phyloP scores from a whole-genome alignment of 2,797 vertebrate species.

The Lacerta bilineata region DNA sequence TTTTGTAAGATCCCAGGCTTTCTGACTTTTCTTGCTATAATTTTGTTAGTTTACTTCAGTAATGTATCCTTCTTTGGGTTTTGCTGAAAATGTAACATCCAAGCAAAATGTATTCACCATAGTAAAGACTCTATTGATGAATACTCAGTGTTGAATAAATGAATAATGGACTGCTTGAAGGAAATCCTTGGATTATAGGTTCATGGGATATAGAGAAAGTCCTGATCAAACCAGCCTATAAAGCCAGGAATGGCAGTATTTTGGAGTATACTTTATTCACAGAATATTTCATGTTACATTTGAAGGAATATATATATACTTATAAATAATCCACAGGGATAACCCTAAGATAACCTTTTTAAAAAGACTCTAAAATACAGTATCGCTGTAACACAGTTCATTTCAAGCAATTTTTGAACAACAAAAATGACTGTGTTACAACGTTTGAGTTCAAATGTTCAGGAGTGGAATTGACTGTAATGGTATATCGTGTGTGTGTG shows the following conservation, averaged over 20 bases:
- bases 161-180: conserved; percentile 11
- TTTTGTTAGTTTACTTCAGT: conserved; percentile 27
- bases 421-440: conserved; percentile 78
- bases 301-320: conserved; percentile 55
- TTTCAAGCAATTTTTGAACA: conserved; percentile 74
- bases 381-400: conserved; percentile 65
- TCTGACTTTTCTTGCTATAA: conserved; percentile 22
- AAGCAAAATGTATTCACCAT: conserved; percentile 18
- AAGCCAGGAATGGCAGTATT: conserved; percentile 20
- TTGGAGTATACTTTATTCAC: conserved; percentile 55
- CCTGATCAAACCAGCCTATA: conserved; percentile 44
- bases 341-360: conserved; percentile 70
- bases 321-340: conserved; percentile 62
- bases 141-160: background rate
- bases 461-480: conserved; percentile 73
- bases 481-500: conserved; percentile 72
- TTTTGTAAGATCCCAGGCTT: conserved; percentile 29
- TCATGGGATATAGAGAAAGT: conserved; percentile 28
- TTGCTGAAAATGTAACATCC: conserved; percentile 13
- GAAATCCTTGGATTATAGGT: conserved; percentile 25
- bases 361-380: conserved; percentile 67
- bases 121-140: conserved; percentile 29
- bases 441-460: conserved; percentile 74
- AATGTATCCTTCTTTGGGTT: background rate
- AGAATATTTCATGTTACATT: conserved; percentile 51